Evolutionary conservation across 2,113 vertebrate genomes (phyloP).

Genomic region (Cephalopholis sonnerati): DNA sequence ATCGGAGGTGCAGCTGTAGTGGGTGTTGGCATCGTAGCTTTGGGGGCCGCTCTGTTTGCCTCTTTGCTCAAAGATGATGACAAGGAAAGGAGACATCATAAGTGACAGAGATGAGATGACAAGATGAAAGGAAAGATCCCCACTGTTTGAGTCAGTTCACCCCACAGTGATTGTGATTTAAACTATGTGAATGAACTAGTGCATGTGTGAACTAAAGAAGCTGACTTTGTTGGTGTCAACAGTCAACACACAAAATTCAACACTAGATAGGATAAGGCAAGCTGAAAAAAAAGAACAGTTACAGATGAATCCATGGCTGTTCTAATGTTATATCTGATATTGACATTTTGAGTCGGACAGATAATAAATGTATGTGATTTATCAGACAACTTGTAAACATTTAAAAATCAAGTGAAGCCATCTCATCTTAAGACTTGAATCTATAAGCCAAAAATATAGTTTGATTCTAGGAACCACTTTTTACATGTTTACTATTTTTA

Average conservation of each 20-base stretch:
- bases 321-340: not conserved
- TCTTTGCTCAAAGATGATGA: slow-evolving; percentile 5
- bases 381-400: not conserved
- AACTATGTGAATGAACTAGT: not conserved
- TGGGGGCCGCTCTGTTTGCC: slow-evolving; percentile 31
- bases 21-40: not conserved
- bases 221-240: not conserved
- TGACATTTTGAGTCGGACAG: no score
- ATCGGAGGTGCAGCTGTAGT: not conserved
- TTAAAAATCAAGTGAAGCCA: not conserved
- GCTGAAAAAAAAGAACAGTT: not conserved
- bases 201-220: not conserved
- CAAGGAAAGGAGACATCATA: not conserved
- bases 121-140: not conserved
- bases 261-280: not conserved
- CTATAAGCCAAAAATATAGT: not conserved
- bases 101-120: not conserved
- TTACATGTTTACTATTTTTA: no score
- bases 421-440: not conserved
- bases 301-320: not conserved
- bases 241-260: not conserved
- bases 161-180: not conserved
- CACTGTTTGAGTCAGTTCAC: not conserved
- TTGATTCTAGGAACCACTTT: no score
- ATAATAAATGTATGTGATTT: not conserved